Evolutionary conservation across 64 coral and sea anemone species (phyloP).

Genomic region (Pocillopora verrucosa): DNA sequence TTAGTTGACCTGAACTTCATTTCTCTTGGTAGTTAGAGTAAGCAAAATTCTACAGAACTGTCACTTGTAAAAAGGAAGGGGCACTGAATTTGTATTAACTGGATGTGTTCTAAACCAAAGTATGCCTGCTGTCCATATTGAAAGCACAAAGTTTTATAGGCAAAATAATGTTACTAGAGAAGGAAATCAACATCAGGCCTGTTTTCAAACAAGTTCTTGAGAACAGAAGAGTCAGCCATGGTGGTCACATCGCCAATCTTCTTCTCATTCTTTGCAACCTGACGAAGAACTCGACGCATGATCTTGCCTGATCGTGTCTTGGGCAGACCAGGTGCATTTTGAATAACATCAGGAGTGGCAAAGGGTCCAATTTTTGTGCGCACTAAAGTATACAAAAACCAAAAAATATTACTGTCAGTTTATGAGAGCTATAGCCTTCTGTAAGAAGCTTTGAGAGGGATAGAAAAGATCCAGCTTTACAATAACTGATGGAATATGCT

Average conservation of each 20-base stretch:
- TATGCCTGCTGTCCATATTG: not conserved
- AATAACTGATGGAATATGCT: too few species aligned
- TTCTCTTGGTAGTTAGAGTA: too few species aligned
- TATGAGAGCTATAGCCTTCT: not conserved
- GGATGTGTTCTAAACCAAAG: not conserved
- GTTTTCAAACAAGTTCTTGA: conserved; percentile 70
- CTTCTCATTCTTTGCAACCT: conserved; percentile 84
- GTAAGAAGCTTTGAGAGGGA: too few species aligned
- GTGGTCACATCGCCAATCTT: conserved; percentile 86
- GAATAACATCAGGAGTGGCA: conserved; percentile 90
- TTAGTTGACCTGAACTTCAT: too few species aligned
- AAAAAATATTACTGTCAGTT: not conserved
- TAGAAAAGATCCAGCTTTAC: too few species aligned
- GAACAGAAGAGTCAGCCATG: conserved; percentile 80
- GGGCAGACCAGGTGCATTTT: conserved; percentile 86
- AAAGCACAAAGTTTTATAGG: not conserved
- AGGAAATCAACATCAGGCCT: conserved; percentile 82
- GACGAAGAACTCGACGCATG: conserved; percentile 89
- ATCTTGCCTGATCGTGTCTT: conserved; percentile 99
- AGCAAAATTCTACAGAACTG: too few species aligned
- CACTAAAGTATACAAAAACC: conserved; percentile 50
- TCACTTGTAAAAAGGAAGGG: not conserved
- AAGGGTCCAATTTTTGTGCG: conserved; percentile 92
- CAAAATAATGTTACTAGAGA: not conserved
- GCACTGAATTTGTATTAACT: not conserved